Evolutionary conservation across 2,113 vertebrate genomes (phyloP).

Genomic region (Myrmecobius fasciatus): DNA sequence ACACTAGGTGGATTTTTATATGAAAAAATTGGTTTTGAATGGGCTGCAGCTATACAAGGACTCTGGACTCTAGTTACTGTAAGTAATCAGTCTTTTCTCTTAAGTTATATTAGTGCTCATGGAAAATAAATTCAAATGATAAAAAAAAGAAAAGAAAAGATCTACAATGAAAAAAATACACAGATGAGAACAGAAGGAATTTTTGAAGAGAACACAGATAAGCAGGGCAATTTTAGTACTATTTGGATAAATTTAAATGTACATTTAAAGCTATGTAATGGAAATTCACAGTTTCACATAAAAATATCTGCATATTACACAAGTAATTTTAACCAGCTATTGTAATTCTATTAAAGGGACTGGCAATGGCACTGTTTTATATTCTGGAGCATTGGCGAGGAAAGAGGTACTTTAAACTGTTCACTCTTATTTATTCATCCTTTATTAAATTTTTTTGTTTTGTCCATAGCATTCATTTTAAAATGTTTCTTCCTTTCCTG

Average conservation of each 20-base stretch:
- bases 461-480: not conserved
- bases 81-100: constrained; percentile 76
- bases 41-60: constrained; percentile 91
- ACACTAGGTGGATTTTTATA: constrained; percentile 90
- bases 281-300: not conserved
- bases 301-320: not conserved
- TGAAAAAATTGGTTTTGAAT: constrained; percentile 91
- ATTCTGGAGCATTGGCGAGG: constrained; percentile 74
- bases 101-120: constrained; percentile 1
- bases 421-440: constrained; percentile 29
- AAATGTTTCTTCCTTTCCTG: not conserved
- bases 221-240: not conserved
- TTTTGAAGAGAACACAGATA: not conserved
- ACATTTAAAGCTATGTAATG: not conserved
- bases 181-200: not conserved
- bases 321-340: constrained; percentile 52
- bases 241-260: not conserved
- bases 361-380: constrained; percentile 82
- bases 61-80: constrained; percentile 87
- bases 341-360: constrained; percentile 79
- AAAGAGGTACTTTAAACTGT: constrained; percentile 79
- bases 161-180: not conserved
- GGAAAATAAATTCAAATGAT: not conserved
- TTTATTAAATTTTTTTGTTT: not conserved
- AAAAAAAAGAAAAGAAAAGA: not conserved